Conservation (phyloP, 2,888 invertebrate species). For the Eristalis arbustorum region DNA sequence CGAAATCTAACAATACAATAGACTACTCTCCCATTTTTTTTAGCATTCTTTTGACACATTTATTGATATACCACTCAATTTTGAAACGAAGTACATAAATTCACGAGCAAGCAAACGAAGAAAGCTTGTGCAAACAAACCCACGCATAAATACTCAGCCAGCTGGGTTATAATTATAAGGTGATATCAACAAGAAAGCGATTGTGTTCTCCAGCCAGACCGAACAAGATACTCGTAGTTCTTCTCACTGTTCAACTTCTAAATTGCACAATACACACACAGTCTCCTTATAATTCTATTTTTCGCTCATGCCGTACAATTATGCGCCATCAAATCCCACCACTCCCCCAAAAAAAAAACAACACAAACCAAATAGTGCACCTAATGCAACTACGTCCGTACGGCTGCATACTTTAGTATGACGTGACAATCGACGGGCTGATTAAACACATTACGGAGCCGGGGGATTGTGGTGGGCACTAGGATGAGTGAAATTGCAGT, state of each 20-base stretch:
- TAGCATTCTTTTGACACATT: no score
- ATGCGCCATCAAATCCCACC: slow-evolving; percentile 67
- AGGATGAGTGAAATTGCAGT: slow-evolving; percentile 34
- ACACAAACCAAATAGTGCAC: slow-evolving; percentile 19
- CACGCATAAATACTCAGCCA: slow-evolving; percentile 10
- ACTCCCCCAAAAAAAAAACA: slow-evolving; percentile 58
- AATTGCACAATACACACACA: slow-evolving; percentile 30
- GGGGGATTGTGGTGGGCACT: slow-evolving; percentile 18
- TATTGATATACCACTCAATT: not conserved
- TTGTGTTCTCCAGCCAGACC: slow-evolving; percentile 14
- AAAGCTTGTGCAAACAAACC: not conserved
- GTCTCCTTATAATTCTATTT: slow-evolving; percentile 55
- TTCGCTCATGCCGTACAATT: slow-evolving; percentile 60
- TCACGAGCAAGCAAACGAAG: not conserved
- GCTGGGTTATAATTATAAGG: slow-evolving; percentile 43
- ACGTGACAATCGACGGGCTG: slow-evolving; percentile 32
- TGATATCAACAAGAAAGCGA: slow-evolving; percentile 24
- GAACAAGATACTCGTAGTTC: slow-evolving; percentile 19
- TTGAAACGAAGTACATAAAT: not conserved
- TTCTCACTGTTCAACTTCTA: not conserved
- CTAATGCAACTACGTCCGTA: slow-evolving; percentile 38
- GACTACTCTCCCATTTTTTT: no score
- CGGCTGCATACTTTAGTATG: slow-evolving; percentile 22
- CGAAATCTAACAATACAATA: no score
- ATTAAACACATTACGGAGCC: not conserved